Evolutionary conservation across 1,140 invertebrate species (phyloP).

Genomic region (Zaprionus capensis): DNA sequence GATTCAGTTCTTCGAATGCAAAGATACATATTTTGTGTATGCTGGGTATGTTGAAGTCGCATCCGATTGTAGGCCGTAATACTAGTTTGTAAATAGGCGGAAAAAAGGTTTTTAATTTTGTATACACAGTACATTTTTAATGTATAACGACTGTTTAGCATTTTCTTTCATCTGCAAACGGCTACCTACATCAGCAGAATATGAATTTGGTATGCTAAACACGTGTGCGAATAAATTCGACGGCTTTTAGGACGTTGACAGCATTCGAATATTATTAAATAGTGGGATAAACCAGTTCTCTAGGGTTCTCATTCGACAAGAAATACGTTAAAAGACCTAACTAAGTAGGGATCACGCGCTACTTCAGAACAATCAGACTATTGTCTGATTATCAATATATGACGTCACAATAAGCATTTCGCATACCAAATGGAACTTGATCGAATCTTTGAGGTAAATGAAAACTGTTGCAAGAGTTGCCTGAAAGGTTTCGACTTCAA

Average conservation of each 20-base stretch:
- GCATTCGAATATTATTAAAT: conserved; percentile 56
- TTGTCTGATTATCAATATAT: background rate
- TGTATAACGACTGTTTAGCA: conserved; percentile 19
- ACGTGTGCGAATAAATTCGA: conserved; percentile 66
- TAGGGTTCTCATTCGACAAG: conserved; percentile 8
- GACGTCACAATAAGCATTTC: background rate
- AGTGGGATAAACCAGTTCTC: conserved; percentile 61
- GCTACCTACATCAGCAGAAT: conserved; percentile 20
- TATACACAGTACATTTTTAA: background rate
- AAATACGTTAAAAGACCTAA: conserved; percentile 5
- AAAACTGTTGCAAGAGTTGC: conserved; percentile 24
- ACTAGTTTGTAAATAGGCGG: conserved; percentile 5
- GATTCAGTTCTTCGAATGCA: too few species aligned
- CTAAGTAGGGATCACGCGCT: background rate
- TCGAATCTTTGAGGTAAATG: conserved; percentile 30
- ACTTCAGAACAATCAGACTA: conserved; percentile 7
- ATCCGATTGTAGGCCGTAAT: background rate
- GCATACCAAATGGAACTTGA: conserved; percentile 13
- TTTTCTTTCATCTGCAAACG: conserved; percentile 48
- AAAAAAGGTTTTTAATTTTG: conserved; percentile 3
- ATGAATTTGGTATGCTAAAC: conserved; percentile 47
- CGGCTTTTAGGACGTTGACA: conserved; percentile 57
- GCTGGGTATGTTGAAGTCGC: background rate
- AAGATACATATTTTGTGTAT: background rate
- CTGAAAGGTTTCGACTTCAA: conserved; percentile 25